Base-by-base conservation (phyloP, 2,888 invertebrate species). In the Pilophorus perplexus region DNA sequence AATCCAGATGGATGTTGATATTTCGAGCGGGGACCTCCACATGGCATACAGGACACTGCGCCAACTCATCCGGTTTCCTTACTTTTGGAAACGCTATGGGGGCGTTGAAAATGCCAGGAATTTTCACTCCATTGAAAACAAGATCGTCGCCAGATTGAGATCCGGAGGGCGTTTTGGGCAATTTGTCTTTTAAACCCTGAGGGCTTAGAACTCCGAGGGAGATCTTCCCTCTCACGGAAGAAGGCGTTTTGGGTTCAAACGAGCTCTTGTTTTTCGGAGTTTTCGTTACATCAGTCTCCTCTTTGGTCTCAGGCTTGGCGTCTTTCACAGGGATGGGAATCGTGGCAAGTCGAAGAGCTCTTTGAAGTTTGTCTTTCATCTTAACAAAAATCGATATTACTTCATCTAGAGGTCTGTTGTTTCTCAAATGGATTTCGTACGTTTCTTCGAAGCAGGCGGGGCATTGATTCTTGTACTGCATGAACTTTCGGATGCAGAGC, bases 1-100 rank as follows among this genome's bases (percentile, higher is more conserved):
- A 75, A 73, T 82, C 81, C 25, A 81, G 75, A 73, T 82, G 82
- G 14, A 73, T 73, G 70, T 82, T 81, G 22, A 82, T 78, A 69
- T 78, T 75, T 6, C 71, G 69, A 64, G 76, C 74, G n/a, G 77
- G 74, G 44, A 82, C 74, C 5, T 74, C 73, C 2, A 79, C 79
- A 55, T 73, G 73, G 69, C 81, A 82, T 0, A 81, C 79, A 14
- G 81, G 81, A 72, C 82, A 82, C 1, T 74, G 69, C 1, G 79
- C 78, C 68, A 70, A 70, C 23, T 74, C 72, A n/a, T 37, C 59
- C 52, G 67, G 54, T 20, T 64, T 60, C 20, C 64, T 38, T n/a
- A 14, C 33, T 12, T 65, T 54, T 23, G 54, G 42, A 33, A 46
- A 55, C 20, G 18, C 72, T 74, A 42, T 66, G 72, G 69, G 66